phyloP scores from a whole-genome alignment of 2,888 invertebrate species.

The Globia sparganii region DNA sequence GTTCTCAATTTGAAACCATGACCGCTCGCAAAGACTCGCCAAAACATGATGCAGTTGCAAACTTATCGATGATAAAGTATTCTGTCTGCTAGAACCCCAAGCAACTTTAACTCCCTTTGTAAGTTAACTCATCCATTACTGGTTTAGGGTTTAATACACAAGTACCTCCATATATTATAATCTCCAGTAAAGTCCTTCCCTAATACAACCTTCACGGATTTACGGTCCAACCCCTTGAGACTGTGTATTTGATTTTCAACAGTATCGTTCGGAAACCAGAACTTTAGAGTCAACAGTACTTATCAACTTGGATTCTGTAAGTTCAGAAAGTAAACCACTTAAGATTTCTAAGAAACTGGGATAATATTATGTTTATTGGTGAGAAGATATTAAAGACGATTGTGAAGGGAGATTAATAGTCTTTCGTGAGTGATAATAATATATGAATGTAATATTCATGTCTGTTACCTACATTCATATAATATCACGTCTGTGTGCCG shows the following conservation, averaged over 20 bases:
- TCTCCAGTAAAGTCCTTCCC: neutral
- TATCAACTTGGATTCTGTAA: slow-evolving; percentile 45
- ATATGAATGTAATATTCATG: too few relatives aligned
- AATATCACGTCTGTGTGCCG: too few relatives aligned
- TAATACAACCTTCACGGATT: slow-evolving; percentile 30
- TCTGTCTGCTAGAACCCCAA: too few relatives aligned
- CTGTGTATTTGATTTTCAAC: slow-evolving; percentile 34
- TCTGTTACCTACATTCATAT: too few relatives aligned
- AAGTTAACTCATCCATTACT: neutral
- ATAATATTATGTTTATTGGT: too few relatives aligned
- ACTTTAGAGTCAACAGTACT: slow-evolving; percentile 56
- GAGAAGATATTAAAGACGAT: neutral
- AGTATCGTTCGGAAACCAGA: slow-evolving; percentile 21
- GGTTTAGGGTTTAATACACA: too few relatives aligned
- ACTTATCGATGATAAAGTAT: too few relatives aligned
- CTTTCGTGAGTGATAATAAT: too few relatives aligned
- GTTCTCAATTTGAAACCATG: too few relatives aligned
- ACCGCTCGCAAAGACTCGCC: too few relatives aligned
- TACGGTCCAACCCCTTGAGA: slow-evolving; percentile 15
- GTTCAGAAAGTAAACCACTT: slow-evolving; percentile 42
- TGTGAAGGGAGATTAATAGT: neutral
- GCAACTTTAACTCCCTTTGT: too few relatives aligned
- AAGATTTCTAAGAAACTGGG: neutral
- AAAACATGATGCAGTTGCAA: too few relatives aligned
- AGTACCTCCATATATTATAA: slow-evolving; percentile 20